Evolutionary conservation across 2,888 invertebrate genomes (phyloP).

Genomic region (Drosophila mercatorum): DNA sequence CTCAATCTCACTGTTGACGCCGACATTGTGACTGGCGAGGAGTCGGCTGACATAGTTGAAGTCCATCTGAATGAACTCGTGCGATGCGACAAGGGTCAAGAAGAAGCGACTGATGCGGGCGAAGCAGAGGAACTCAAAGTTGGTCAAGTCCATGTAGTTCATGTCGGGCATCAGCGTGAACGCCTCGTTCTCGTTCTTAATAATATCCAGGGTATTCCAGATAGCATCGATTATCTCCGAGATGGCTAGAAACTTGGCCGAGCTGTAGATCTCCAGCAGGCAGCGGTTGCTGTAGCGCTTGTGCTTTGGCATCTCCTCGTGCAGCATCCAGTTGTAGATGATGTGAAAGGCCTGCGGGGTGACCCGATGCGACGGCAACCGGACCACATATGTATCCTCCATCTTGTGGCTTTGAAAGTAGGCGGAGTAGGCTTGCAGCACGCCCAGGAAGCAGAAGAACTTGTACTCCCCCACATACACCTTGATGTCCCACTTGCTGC

Average conservation of each 20-base stretch:
- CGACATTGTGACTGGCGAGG: slow-evolving; percentile 38
- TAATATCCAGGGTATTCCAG: slow-evolving; percentile 14
- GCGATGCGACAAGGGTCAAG: slow-evolving; percentile 45
- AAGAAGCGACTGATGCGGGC: slow-evolving; percentile 47
- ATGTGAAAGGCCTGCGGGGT: slow-evolving; percentile 36
- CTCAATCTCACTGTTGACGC: slow-evolving; percentile 60
- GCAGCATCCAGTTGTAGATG: slow-evolving; percentile 55
- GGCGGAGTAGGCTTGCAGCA: slow-evolving; percentile 29
- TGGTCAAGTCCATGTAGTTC: slow-evolving; percentile 7
- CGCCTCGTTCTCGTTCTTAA: slow-evolving; percentile 27
- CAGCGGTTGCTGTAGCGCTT: slow-evolving; percentile 10
- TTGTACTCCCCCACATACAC: slow-evolving; percentile 33
- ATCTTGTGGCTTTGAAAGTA: slow-evolving; percentile 12
- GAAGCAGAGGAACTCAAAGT: slow-evolving; percentile 27
- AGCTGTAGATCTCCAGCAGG: slow-evolving; percentile 38
- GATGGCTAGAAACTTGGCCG: slow-evolving; percentile 40
- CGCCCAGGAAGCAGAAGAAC: slow-evolving; percentile 38
- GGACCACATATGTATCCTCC: background rate
- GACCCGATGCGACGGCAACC: slow-evolving; percentile 33
- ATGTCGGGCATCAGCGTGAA: slow-evolving; percentile 21
- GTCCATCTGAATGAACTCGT: slow-evolving; percentile 40
- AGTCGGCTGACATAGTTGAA: slow-evolving; percentile 15
- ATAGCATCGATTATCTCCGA: slow-evolving; percentile 17
- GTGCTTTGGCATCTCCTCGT: background rate
- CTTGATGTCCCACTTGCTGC: slow-evolving; percentile 11